phyloP scores from a whole-genome alignment of 2,888 invertebrate genomes.

The Notocelia uddmanniana region DNA sequence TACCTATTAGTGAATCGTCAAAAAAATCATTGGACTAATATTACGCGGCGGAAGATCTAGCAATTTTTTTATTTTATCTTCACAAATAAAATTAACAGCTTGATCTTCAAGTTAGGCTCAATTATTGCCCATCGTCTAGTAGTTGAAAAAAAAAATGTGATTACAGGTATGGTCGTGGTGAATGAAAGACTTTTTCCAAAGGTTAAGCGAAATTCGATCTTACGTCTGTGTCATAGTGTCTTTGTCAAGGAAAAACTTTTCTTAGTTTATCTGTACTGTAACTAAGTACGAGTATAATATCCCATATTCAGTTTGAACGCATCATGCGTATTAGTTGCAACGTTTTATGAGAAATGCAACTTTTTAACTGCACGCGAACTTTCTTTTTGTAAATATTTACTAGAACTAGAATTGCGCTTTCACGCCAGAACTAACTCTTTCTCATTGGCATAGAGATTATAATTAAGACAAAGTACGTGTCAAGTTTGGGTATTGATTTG shows the following conservation, averaged over 20 bases:
- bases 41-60: too few relatives aligned
- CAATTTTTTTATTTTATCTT: too few relatives aligned
- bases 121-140: too few relatives aligned
- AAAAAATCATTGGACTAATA: too few relatives aligned
- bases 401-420: constrained; percentile 7
- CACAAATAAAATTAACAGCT: background rate
- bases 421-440: background rate
- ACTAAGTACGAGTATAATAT: too few relatives aligned
- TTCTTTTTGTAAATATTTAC: constrained; percentile 29
- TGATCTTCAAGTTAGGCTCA: background rate
- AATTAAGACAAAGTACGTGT: background rate
- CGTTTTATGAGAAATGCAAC: constrained; percentile 16
- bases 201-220: too few relatives aligned
- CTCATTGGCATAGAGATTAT: background rate
- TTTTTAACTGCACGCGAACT: constrained; percentile 33
- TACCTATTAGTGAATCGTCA: too few relatives aligned
- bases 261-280: background rate
- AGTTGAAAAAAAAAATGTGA: too few relatives aligned
- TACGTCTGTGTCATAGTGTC: too few relatives aligned
- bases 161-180: too few relatives aligned
- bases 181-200: too few relatives aligned
- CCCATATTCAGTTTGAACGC: too few relatives aligned
- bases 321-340: constrained; percentile 8
- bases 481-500: background rate
- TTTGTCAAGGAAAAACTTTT: background rate